These are phyloP conservation scores for Crotalus helleri DNA, from an alignment of 2,113 vertebrate genomes.

Conservation along the genomic window DNA sequence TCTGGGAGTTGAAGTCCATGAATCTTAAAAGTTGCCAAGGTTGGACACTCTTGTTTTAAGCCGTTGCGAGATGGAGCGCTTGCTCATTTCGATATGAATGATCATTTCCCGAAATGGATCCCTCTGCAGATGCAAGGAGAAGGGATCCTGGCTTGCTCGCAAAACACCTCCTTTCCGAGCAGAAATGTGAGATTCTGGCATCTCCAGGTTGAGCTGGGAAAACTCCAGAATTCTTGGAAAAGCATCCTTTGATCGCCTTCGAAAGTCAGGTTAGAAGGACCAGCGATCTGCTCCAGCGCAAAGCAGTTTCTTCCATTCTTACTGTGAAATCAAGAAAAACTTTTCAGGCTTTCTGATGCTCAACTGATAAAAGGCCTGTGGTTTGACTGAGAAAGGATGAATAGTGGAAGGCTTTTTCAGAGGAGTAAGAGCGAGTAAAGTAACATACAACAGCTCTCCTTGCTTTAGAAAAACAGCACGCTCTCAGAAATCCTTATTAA, in stretches of 20 bases:
- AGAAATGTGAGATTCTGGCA: neutral
- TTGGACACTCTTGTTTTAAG: neutral
- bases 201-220: neutral
- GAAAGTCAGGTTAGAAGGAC: neutral
- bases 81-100: neutral
- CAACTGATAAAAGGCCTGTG: neutral
- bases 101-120: neutral
- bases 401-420: neutral
- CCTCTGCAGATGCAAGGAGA: neutral
- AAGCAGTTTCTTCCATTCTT: no score
- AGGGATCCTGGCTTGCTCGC: neutral
- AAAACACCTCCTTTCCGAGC: neutral
- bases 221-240: neutral
- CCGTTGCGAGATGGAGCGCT: neutral
- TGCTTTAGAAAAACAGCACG: neutral
- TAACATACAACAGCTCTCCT: neutral
- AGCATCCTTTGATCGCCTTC: neutral
- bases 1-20: neutral
- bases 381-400: neutral
- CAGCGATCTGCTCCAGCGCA: neutral
- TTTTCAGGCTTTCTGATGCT: neutral
- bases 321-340: neutral
- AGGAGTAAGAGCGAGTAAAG: conserved; percentile 14
- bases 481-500: neutral
- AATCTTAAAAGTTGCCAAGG: neutral